Evolutionary conservation across 2,888 invertebrate genomes (phyloP), one percentile per base, ranked within the genome.

Genomic region (Oligia strigilis): DNA sequence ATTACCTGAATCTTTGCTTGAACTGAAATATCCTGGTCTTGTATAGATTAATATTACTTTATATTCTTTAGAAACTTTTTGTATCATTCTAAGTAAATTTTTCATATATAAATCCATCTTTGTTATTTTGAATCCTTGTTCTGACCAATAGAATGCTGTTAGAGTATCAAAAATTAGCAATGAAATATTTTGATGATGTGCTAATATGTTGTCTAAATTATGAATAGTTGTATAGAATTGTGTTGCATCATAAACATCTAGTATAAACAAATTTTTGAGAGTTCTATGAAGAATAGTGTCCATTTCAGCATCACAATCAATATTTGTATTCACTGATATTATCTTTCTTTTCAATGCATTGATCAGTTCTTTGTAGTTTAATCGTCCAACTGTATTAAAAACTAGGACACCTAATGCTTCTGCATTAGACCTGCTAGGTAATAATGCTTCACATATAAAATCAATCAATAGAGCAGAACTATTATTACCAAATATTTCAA

Each of bases 61-160:
- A 86, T 96, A 97, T 86, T 96, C 96, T 90, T 95, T 95, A 43
- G 95, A 94, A 75, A 95, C 93, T 89, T 94, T 96, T 91, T 96
- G 96, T 82, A 98, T 92, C 13, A 92, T 90, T 82, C 87, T 88
- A 75, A 96, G 90, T 89, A 96, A 87, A 87, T 95, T 95, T 91
- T 95, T 97, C 13, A 97, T 75, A 89, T 97, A 97, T 1, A 90
- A 87, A 93, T 97, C 97, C 94, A 97, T 97, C 90, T 94, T 97
- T 70, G 90, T 93, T 88, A 96, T 93, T 94, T 95, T 97, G 81
- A 91, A 93, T 84, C 90, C 92, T 92, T 95, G 96, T 91, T 97
- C 97, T 70, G 96, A 95, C 97, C 97, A 97, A 90, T 97, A 97
- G 91, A 96, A 97, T 86, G 97, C 96, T 85, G 96, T 94, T 62